These are phyloP conservation scores for Procambarus clarkii DNA, from an alignment of 1,140 invertebrate genomes.

Conservation along the genomic window DNA sequence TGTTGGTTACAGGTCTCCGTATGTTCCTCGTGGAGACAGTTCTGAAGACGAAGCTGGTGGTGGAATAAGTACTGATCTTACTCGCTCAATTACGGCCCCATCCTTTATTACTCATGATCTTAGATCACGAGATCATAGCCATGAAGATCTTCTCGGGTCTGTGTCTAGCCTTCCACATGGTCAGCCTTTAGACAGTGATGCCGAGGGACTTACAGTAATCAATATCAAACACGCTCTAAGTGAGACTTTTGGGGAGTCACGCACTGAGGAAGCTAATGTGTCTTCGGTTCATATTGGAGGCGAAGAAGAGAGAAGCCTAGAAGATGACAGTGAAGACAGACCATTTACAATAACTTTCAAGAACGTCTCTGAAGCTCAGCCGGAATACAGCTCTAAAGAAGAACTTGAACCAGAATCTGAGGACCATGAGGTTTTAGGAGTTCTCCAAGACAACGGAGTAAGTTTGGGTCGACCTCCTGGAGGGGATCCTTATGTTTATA, in stretches of 20 bases:
- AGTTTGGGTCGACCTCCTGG: slow-evolving; percentile 64
- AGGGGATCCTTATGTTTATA: slow-evolving; percentile 51
- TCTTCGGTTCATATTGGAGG: slow-evolving; percentile 47
- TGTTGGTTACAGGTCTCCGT: slow-evolving; percentile 73
- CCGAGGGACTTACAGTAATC: slow-evolving; percentile 50
- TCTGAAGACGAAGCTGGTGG: slow-evolving; percentile 55
- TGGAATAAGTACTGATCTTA: slow-evolving; percentile 33
- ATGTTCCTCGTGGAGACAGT: slow-evolving; percentile 71
- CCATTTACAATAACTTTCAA: slow-evolving; percentile 72
- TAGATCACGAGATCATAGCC: slow-evolving; percentile 72
- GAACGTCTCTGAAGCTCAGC: slow-evolving; percentile 65
- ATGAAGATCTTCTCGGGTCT: slow-evolving; percentile 47
- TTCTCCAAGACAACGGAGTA: slow-evolving; percentile 60
- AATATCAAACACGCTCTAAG: slow-evolving; percentile 58
- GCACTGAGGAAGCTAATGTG: slow-evolving; percentile 45
- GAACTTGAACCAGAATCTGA: slow-evolving; percentile 50
- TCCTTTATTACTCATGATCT: slow-evolving; percentile 62
- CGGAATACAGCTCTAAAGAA: slow-evolving; percentile 36
- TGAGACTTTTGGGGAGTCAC: slow-evolving; percentile 40
- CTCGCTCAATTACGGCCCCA: slow-evolving; percentile 57
- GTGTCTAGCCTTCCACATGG: slow-evolving; percentile 26
- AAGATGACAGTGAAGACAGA: slow-evolving; percentile 63
- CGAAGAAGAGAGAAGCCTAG: slow-evolving; percentile 28
- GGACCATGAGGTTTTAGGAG: slow-evolving; percentile 61
- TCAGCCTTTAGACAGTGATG: neutral